Conservation (phyloP, 2,888 invertebrate species). For the Athrips mouffetella region DNA sequence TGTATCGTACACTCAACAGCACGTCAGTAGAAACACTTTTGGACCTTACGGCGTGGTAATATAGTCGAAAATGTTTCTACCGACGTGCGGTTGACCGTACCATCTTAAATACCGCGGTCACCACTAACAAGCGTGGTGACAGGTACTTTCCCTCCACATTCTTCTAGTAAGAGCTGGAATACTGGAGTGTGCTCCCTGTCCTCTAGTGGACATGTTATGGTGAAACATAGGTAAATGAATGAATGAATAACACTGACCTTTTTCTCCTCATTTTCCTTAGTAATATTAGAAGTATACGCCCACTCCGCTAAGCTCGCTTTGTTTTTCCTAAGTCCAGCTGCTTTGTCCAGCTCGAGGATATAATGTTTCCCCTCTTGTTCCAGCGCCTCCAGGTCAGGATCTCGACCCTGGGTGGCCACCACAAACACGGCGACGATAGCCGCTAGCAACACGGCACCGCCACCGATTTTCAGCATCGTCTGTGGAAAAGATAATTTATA, state of each 20-base stretch:
- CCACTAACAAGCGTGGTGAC: no score
- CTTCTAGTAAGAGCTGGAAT: no score
- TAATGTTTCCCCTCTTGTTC: constrained; percentile 80
- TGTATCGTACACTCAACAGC: no score
- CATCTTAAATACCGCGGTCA: no score
- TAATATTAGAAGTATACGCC: constrained; percentile 87
- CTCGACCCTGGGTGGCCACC: constrained; percentile 72
- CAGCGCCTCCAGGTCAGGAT: constrained; percentile 72
- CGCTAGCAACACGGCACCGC: constrained; percentile 63
- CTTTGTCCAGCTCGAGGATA: constrained; percentile 79
- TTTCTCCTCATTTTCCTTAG: constrained; percentile 80
- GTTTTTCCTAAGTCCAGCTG: constrained; percentile 78
- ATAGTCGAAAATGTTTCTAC: no score
- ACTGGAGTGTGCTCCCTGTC: no score
- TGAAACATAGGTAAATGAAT: no score
- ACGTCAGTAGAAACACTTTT: no score
- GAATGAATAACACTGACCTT: constrained; percentile 44
- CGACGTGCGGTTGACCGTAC: no score
- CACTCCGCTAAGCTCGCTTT: constrained; percentile 81
- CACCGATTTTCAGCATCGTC: constrained; percentile 73
- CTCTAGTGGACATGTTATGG: no score
- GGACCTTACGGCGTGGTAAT: no score
- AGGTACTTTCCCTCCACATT: no score
- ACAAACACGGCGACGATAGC: constrained; percentile 72
- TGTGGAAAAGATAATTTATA: constrained; percentile 32